Conservation (phyloP, 2,113 vertebrate genomes). For the Gasterosteus aculeatus region DNA sequence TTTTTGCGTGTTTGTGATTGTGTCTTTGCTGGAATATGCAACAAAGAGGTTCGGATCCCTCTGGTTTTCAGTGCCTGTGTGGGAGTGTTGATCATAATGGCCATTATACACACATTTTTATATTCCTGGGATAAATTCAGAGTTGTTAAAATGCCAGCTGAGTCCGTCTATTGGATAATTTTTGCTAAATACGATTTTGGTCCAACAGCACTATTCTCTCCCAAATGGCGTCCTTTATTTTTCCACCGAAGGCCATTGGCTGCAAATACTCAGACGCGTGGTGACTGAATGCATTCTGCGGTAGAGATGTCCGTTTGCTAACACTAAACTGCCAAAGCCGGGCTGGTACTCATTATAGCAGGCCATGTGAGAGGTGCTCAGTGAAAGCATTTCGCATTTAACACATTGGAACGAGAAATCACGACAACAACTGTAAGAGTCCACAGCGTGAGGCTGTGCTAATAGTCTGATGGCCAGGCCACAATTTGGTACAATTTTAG, state of each 20-base stretch:
- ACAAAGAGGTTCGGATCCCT: background rate
- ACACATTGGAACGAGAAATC: background rate
- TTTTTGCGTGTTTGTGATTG: background rate
- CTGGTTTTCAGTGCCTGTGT: background rate
- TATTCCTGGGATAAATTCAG: background rate
- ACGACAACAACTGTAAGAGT: background rate
- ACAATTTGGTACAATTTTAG: background rate
- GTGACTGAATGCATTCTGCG: background rate
- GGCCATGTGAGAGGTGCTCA: background rate
- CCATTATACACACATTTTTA: background rate
- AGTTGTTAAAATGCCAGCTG: background rate
- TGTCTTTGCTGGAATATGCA: constrained; percentile 4
- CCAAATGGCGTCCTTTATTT: background rate
- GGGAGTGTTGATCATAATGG: background rate
- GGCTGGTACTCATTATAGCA: background rate
- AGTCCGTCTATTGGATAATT: background rate
- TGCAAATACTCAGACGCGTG: background rate
- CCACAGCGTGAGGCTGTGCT: background rate
- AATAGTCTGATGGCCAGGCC: background rate
- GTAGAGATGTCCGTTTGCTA: background rate
- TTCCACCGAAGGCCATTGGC: background rate
- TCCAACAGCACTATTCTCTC: background rate
- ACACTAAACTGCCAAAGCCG: background rate
- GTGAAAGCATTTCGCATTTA: background rate
- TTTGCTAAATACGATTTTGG: background rate